A percentile compares a stretch with the other conserved stretches of the same genome.
These are phyloP conservation scores for Homalodisca vitripennis DNA, from an alignment of 1,140 invertebrate species.

Conservation along the genomic window DNA sequence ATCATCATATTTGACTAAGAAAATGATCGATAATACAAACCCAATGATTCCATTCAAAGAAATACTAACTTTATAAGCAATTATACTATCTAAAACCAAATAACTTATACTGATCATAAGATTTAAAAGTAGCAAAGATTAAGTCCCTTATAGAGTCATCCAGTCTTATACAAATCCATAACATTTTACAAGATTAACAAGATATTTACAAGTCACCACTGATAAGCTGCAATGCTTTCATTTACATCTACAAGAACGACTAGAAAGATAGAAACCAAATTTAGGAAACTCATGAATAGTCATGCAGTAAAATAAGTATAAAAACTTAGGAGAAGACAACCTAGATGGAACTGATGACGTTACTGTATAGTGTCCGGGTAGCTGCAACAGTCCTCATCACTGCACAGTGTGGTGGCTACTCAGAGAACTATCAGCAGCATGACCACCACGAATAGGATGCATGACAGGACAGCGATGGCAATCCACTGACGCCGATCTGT, in stretches of 20 bases:
- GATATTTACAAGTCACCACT: conserved; percentile 12
- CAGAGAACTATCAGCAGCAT: conserved; percentile 74
- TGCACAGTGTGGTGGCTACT: conserved; percentile 45
- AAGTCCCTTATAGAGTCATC: too few relatives aligned
- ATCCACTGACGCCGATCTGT: conserved; percentile 95
- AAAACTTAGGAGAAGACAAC: background rate
- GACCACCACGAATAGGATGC: conserved; percentile 85
- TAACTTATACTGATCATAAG: too few relatives aligned
- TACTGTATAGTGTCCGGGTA: background rate
- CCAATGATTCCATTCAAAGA: too few relatives aligned
- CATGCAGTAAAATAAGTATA: background rate
- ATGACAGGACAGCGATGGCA: conserved; percentile 81
- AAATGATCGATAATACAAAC: too few relatives aligned
- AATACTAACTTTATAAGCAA: too few relatives aligned
- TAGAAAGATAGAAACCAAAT: background rate
- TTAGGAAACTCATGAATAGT: background rate
- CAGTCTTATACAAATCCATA: background rate
- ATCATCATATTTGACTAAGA: too few relatives aligned
- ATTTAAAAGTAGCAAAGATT: too few relatives aligned
- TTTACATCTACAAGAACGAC: conserved; percentile 13
- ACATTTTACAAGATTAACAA: conserved; percentile 1
- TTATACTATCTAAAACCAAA: too few relatives aligned
- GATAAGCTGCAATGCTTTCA: background rate
- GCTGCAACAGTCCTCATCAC: background rate
- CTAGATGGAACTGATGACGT: background rate